Percentiles rank a stretch among this genome's conserved stretches.
These are phyloP conservation scores for Brachionus rubens DNA, from an alignment of 1,140 invertebrate species.

Conservation along the genomic window DNA sequence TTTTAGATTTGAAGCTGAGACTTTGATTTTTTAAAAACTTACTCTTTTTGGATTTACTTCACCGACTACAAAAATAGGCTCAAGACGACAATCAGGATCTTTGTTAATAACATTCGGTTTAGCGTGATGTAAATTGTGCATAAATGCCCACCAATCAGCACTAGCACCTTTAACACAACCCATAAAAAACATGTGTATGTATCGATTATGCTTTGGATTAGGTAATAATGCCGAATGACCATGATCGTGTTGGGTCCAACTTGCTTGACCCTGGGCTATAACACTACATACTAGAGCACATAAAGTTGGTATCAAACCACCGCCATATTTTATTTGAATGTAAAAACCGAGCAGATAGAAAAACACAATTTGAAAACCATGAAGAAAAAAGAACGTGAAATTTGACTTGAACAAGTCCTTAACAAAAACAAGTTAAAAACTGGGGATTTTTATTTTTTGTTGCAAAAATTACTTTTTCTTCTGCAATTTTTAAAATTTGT, in stretches of 20 bases:
- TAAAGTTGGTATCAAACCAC: slow-evolving; percentile 50
- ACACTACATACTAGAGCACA: slow-evolving; percentile 52
- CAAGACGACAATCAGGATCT: slow-evolving; percentile 60
- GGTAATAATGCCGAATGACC: slow-evolving; percentile 59
- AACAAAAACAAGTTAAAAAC: neutral
- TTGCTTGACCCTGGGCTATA: slow-evolving; percentile 56
- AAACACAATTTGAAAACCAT: slow-evolving; percentile 53
- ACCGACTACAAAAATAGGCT: slow-evolving; percentile 58
- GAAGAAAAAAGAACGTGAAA: slow-evolving; percentile 52
- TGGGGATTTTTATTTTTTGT: too few species aligned
- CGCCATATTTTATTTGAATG: slow-evolving; percentile 54
- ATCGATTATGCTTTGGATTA: slow-evolving; percentile 53
- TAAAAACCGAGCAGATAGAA: slow-evolving; percentile 54
- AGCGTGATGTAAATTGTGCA: slow-evolving; percentile 61
- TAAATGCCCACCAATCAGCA: slow-evolving; percentile 59
- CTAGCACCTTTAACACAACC: slow-evolving; percentile 58
- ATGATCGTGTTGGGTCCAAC: slow-evolving; percentile 61
- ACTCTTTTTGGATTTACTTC: slow-evolving; percentile 48
- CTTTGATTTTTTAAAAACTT: neutral
- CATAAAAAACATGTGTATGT: slow-evolving; percentile 56
- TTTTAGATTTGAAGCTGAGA: neutral
- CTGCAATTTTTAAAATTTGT: slow-evolving; percentile 21
- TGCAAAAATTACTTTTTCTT: neutral
- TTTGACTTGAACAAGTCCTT: slow-evolving; percentile 52
- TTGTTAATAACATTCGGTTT: slow-evolving; percentile 61